A percentile compares a stretch with the other conserved stretches of the same genome.
Conservation (phyloP, 2,888 invertebrate genomes). For the Suillia variegata region DNA sequence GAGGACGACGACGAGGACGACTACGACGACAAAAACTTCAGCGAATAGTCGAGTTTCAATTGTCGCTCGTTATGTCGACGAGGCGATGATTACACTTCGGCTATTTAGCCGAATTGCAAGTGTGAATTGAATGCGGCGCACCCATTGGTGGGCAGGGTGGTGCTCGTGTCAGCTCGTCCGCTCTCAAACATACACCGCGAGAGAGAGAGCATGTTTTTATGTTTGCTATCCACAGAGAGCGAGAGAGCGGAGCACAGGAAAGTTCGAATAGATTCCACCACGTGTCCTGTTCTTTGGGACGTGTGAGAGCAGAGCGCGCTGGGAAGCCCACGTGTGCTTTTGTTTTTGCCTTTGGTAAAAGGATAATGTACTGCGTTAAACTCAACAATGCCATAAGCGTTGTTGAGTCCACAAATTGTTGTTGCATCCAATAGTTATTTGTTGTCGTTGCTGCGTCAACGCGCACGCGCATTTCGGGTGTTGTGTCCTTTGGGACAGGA, state of each 20-base stretch:
- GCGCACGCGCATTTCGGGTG: no score
- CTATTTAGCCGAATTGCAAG: conserved; percentile 29
- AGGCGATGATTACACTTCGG: conserved; percentile 26
- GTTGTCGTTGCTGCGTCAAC: no score
- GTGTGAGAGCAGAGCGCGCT: conserved; percentile 5
- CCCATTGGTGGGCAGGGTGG: conserved; percentile 43
- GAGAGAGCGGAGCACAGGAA: conserved; percentile 21
- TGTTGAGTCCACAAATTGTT: no score
- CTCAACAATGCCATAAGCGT: no score
- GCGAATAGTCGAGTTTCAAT: conserved; percentile 31
- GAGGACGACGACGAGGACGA: no score
- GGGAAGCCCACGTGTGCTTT: not conserved
- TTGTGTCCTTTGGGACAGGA: no score
- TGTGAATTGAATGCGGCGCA: conserved; percentile 29
- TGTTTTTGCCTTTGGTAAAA: no score
- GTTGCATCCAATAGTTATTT: no score
- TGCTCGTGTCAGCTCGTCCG: conserved; percentile 24
- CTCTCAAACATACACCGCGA: conserved; percentile 5
- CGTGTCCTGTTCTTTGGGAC: conserved; percentile 34
- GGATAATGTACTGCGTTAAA: no score
- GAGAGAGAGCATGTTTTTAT: conserved; percentile 5
- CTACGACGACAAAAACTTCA: conserved; percentile 15
- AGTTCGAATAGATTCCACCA: conserved; percentile 47
- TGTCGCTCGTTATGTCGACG: conserved; percentile 20
- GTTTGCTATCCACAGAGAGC: conserved; percentile 8